Base-by-base conservation (phyloP, 2,888 invertebrate genomes). In the Dromius quadrimaculatus region DNA sequence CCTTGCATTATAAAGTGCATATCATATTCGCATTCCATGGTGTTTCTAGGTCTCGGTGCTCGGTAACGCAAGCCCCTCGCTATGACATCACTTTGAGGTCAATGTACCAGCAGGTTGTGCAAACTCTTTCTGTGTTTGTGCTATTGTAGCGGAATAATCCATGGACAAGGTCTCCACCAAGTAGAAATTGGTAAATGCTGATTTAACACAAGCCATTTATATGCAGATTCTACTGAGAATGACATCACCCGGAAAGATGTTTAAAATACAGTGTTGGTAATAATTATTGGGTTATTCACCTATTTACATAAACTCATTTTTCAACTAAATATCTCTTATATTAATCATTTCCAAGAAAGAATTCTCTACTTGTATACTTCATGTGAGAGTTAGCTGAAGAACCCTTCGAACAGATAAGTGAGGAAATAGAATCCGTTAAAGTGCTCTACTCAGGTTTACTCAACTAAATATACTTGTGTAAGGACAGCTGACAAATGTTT, bases 61-160 rank as follows among this genome's bases (percentile, higher is more conserved):
- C 36, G 57, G 28, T 68, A 57, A 68, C 57, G 66, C 41, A 11
- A 41, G 23, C 63, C 36, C 20, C 41, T 11, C 45, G 68, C 68
- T 59, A 68, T 59, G 68, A 68, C 59, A 68, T 68, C 59, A 68
- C 43, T 43, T 68, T 36, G 59, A 68, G 68, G 68, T 68, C 68
- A 68, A 43, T 68, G 68, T 68, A 68, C 68, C 68, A 68, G 68
- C 68, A 68, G 68, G 66, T 66, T 54, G 50, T 28, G 32, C 50
- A n/a, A n/a, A n/a, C n/a, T n/a, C n/a, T n/a, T n/a, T n/a, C n/a
- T 11, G 47, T 47, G 47, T 47, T 65, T 65, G 47, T 65, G 38
- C 66, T 38, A 66, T 38, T 66, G 57, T 66, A 66, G 66, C 66
- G 66, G 66, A 57, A 66, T 57, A 66, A 15, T 11, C 45, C n/a